A percentile compares a stretch with the other conserved stretches of the same genome.
Evolutionary conservation across 2,888 invertebrate species (phyloP).

Genomic region (Dascillus cervinus): DNA sequence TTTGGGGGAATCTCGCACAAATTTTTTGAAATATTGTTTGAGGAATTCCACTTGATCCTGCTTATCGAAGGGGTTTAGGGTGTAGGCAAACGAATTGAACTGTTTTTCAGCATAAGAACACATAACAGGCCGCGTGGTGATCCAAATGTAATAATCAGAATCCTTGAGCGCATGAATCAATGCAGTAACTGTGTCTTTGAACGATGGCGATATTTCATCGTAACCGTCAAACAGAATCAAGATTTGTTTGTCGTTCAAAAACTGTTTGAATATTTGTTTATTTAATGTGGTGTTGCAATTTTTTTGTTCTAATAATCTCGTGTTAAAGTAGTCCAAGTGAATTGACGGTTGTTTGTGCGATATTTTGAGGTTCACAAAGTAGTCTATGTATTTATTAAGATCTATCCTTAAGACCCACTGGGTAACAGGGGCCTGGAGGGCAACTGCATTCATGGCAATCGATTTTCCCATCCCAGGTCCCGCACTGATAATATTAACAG

Average conservation of each 20-base stretch:
- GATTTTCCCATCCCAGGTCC: conserved; percentile 9
- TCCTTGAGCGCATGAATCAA: conserved; percentile 1
- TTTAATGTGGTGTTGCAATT: neutral
- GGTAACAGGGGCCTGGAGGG: neutral
- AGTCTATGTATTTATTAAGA: conserved; percentile 3
- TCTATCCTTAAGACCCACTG: conserved; percentile 6
- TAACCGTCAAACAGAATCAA: conserved; percentile 9
- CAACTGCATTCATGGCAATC: conserved; percentile 3
- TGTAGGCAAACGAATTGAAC: conserved; percentile 5
- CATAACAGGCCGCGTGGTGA: conserved; percentile 10
- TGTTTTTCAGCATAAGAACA: conserved; percentile 1
- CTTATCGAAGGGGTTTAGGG: conserved; percentile 1
- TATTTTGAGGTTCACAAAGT: conserved; percentile 2
- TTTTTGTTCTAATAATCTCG: neutral
- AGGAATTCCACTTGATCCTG: conserved; percentile 2
- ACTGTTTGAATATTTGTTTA: conserved; percentile 3
- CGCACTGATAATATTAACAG: conserved; percentile 4
- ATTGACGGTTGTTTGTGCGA: neutral
- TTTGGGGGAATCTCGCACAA: neutral
- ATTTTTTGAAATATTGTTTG: conserved; percentile 2
- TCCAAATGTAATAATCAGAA: conserved; percentile 5
- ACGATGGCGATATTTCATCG: conserved; percentile 5
- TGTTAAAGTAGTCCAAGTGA: neutral
- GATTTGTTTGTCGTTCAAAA: conserved; percentile 1
- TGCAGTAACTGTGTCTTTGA: conserved; percentile 3